phyloP scores from a whole-genome alignment of 2,888 invertebrate species.

The Ormyrus pomaceus region DNA sequence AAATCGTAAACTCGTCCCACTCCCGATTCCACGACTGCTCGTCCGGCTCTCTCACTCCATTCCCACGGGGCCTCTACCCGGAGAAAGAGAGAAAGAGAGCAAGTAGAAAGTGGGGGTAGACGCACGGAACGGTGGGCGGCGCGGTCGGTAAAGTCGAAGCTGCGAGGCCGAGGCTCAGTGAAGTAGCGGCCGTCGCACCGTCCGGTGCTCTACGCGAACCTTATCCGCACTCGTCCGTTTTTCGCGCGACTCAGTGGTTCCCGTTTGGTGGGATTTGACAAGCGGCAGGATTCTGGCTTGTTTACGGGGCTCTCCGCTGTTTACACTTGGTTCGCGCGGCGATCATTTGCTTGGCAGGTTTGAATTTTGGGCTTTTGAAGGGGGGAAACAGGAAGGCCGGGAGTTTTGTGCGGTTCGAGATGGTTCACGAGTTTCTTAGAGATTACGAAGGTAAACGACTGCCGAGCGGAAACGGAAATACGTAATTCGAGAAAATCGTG shows the following conservation, averaged over 20 bases:
- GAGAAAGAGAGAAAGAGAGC: background rate
- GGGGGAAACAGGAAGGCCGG: too few relatives aligned
- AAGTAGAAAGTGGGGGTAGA: slow-evolving; percentile 2
- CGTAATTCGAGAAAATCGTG: too few relatives aligned
- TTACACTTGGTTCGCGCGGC: too few relatives aligned
- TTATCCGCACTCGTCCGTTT: background rate
- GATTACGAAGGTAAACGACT: too few relatives aligned
- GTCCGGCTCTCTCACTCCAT: too few relatives aligned
- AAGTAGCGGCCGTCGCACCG: slow-evolving; percentile 50
- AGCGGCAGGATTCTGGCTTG: background rate
- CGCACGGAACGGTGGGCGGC: background rate
- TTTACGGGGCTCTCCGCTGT: background rate
- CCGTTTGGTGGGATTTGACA: background rate
- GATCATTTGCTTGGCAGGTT: too few relatives aligned
- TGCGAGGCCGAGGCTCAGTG: slow-evolving; percentile 40
- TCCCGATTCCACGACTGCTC: too few relatives aligned
- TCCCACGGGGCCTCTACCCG: background rate
- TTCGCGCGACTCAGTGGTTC: background rate
- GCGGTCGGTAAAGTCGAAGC: slow-evolving; percentile 53
- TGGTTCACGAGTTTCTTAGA: too few relatives aligned
- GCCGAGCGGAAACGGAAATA: too few relatives aligned
- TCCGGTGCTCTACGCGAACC: slow-evolving; percentile 19
- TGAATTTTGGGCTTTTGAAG: too few relatives aligned
- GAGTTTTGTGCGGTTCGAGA: too few relatives aligned
- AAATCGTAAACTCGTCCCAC: too few relatives aligned